phyloP scores from a whole-genome alignment of 2,888 invertebrate genomes.

The Cybosia mesomella region DNA sequence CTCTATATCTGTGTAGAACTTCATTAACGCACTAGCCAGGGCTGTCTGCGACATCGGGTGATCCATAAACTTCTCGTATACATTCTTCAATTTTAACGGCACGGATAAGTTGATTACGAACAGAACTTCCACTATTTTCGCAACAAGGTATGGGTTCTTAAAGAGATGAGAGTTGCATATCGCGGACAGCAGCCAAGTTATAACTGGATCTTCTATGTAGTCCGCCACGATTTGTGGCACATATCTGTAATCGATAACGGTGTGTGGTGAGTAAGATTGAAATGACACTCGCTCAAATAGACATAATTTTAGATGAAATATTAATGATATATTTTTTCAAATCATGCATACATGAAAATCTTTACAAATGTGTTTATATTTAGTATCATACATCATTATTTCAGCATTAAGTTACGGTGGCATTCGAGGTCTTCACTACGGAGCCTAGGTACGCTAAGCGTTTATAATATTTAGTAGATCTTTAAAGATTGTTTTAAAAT shows the following conservation, averaged over 20 bases:
- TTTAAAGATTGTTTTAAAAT: no score
- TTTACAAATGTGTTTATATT: no score
- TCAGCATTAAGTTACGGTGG: no score
- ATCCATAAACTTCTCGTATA: conserved; percentile 93
- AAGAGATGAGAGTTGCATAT: conserved; percentile 96
- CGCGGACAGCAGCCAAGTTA: conserved; percentile 95
- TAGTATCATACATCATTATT: no score
- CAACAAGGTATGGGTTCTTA: conserved; percentile 98
- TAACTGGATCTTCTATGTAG: conserved; percentile 93
- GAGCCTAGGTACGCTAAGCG: no score
- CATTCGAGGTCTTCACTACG: no score
- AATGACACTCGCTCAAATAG: neutral
- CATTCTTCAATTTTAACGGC: conserved; percentile 81
- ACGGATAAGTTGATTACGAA: conserved; percentile 92
- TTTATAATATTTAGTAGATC: no score
- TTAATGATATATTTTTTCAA: no score
- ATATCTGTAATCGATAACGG: conserved; percentile 84
- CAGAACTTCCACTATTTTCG: conserved; percentile 97
- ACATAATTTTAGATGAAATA: no score
- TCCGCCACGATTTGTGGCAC: conserved; percentile 91
- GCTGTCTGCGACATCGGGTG: conserved; percentile 92
- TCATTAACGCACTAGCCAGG: conserved; percentile 97
- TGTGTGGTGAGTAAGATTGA: neutral
- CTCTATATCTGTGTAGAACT: conserved; percentile 99
- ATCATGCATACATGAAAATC: no score